A percentile compares a stretch with the other conserved stretches of the same genome.
Conservation (phyloP, 30 jellyfish, hydroid and myxozoan genomes). For the Morbakka virulenta region DNA sequence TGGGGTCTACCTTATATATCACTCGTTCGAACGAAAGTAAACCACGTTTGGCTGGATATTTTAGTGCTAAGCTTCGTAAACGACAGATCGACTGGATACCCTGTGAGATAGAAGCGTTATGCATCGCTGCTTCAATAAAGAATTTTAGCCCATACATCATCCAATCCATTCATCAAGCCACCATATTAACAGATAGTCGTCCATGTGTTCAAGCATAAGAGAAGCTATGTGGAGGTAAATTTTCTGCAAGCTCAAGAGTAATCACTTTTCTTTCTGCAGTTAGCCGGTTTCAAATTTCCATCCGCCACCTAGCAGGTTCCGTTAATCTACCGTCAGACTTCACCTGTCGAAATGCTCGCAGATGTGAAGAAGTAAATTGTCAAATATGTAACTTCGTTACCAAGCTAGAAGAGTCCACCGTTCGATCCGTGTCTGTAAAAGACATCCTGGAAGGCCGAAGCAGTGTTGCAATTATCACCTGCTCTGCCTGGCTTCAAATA, state of each 20-base stretch:
- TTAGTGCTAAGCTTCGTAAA: slow-evolving; percentile 47
- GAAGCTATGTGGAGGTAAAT: slow-evolving; percentile 36
- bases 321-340: slow-evolving; percentile 35
- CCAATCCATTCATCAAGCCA: slow-evolving; percentile 38
- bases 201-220: slow-evolving; percentile 67
- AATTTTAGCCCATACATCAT: slow-evolving; percentile 50
- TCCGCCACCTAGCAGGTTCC: slow-evolving; percentile 34
- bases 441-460: not conserved
- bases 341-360: not conserved
- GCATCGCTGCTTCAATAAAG: slow-evolving; percentile 55
- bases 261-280: slow-evolving; percentile 46
- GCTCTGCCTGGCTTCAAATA: too few species aligned
- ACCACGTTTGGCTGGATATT: slow-evolving; percentile 46
- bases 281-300: slow-evolving; percentile 12
- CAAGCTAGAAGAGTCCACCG: not conserved
- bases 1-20: slow-evolving; percentile 49
- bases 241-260: slow-evolving; percentile 40
- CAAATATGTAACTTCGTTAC: slow-evolving; percentile 20
- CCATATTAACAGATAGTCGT: slow-evolving; percentile 55
- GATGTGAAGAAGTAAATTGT: not conserved
- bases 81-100: slow-evolving; percentile 61
- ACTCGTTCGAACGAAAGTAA: slow-evolving; percentile 25
- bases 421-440: not conserved
- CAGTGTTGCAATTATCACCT: too few species aligned
- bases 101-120: slow-evolving; percentile 48